Evolutionary conservation across 1,140 invertebrate species (phyloP).

Genomic region (Drosophila ogumai): DNA sequence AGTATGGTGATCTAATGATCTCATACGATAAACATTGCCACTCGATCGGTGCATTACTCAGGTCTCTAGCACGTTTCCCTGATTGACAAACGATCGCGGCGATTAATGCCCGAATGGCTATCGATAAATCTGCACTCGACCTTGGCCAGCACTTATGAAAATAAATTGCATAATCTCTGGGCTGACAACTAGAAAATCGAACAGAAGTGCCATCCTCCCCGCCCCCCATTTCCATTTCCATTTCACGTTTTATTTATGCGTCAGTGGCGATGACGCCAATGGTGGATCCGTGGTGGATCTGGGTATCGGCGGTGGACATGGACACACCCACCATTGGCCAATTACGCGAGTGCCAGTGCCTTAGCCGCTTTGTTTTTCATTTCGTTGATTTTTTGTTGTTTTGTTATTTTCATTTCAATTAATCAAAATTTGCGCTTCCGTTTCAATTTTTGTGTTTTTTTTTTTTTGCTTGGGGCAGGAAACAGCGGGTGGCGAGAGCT

Average conservation of each 20-base stretch:
- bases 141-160: conserved; percentile 44
- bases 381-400: conserved; percentile 18
- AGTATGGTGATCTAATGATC: conserved; percentile 23
- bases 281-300: conserved; percentile 34
- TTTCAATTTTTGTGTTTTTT: conserved; percentile 44
- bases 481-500: conserved; percentile 16
- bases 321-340: conserved; percentile 47
- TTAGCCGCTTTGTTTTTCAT: not conserved
- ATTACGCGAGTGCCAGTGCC: conserved; percentile 40
- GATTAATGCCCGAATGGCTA: conserved; percentile 28
- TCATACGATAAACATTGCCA: conserved; percentile 17
- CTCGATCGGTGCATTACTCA: conserved; percentile 27
- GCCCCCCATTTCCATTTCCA: conserved; percentile 14
- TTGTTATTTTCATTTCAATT: conserved; percentile 68
- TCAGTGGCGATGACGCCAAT: conserved; percentile 75
- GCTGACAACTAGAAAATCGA: conserved; percentile 65
- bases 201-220: conserved; percentile 28
- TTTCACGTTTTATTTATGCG: conserved; percentile 47
- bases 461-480: not conserved
- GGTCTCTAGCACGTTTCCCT: conserved; percentile 9
- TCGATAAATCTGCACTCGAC: conserved; percentile 47
- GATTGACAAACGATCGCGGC: conserved; percentile 47
- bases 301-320: conserved; percentile 42
- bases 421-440: conserved; percentile 72
- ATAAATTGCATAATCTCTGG: conserved; percentile 69